Evolutionary conservation across 2,113 vertebrate species (phyloP), one percentile per base, ranked within the genome.

Genomic region (Nothocercus julius): DNA sequence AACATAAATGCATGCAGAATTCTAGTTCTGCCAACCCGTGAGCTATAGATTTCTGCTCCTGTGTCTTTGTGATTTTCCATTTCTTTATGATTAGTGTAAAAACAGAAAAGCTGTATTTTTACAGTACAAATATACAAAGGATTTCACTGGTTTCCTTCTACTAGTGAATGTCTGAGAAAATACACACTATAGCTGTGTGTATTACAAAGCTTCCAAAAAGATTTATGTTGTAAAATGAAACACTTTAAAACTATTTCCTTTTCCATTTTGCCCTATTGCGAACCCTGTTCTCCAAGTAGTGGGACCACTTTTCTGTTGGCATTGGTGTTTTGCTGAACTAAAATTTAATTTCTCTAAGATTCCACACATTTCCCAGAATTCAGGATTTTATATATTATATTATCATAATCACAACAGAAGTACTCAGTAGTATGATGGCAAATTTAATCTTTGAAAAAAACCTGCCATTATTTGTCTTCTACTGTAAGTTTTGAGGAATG

Each of bases 11-110:
- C 84, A 74, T 83, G 83, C 42, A 85, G 74, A 73, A 56, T 45
- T 69, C 67, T 58, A 49, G 34, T 68, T 89, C 66, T 83, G 49
- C 77, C 86, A 80, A 63, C 28, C 34, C 5, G 3, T 9, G 13
- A 68, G 18, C 74, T 91, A 28, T 66, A 85, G 70, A 87, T 83
- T 70, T 45, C 84, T 93, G 81, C 42, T 82, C 34, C 53, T 73
- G 53, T 32, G 73, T 68, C 58, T 87, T 69, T 77, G 47, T 73
- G 1, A n/a, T 73, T 73, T 94, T 82, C 38, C 51, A 38, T 63
- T 49, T 85, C 42, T 96, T 95, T 84, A 84, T 86, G 45, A 61
- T 58, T 59, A 62, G 40, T 28, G 54, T 79, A 82, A 96, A 91
- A 89, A 11, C 11, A 62, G 78, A 89, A 95, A 82, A 64, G 15